These are phyloP conservation scores for Amphiprion percula DNA, from an alignment of 2,113 vertebrate genomes.

Conservation along the genomic window DNA sequence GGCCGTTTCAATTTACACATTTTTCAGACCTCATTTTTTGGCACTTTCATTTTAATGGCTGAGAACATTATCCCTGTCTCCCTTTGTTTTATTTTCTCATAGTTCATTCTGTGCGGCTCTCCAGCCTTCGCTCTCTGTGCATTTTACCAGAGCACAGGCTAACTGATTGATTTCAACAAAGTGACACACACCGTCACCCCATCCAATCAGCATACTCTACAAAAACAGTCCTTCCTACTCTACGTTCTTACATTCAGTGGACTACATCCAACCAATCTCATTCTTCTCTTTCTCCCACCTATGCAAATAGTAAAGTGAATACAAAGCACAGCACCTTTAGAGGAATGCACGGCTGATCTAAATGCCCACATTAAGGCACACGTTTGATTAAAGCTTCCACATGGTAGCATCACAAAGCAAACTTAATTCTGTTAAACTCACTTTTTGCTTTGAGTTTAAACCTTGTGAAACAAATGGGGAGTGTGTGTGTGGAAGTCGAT, in stretches of 20 bases:
- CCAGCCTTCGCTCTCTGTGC: background rate
- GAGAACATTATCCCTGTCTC: slow-evolving; percentile 54
- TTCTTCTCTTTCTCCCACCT: background rate
- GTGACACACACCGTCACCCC: background rate
- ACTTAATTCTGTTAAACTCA: too few species aligned
- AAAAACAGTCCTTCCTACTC: background rate
- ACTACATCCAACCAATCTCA: background rate
- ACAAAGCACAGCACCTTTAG: background rate
- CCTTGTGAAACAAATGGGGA: too few species aligned
- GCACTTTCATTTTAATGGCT: slow-evolving; percentile 58
- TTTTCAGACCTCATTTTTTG: slow-evolving; percentile 61
- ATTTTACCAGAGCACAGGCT: slow-evolving; percentile 14
- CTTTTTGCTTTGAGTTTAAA: too few species aligned
- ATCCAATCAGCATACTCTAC: background rate
- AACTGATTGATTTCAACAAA: slow-evolving; percentile 32
- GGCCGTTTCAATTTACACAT: slow-evolving; percentile 76
- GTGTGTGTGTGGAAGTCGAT: too few species aligned
- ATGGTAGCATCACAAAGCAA: too few species aligned
- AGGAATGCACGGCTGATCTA: background rate
- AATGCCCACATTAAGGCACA: background rate
- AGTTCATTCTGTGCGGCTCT: slow-evolving; percentile 29
- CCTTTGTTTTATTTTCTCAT: slow-evolving; percentile 62
- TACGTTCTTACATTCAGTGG: background rate
- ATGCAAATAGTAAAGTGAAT: background rate
- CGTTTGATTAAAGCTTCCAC: too few species aligned